phyloP scores from a whole-genome alignment of 2,888 invertebrate species.

The Mythimna vitellina region DNA sequence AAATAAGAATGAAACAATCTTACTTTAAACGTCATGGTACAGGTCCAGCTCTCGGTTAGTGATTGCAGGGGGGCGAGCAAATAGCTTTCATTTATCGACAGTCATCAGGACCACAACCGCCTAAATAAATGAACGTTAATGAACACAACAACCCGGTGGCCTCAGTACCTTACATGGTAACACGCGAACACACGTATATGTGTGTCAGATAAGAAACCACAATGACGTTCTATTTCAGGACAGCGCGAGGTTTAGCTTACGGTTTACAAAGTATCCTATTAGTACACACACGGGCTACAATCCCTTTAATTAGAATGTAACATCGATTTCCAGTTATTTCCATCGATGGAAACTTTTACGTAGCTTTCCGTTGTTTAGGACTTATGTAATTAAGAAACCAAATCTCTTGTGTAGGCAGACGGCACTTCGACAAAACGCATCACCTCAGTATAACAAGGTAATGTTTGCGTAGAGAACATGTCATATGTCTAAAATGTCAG shows the following conservation, averaged over 20 bases:
- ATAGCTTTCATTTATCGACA: background rate
- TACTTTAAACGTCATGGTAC: no score
- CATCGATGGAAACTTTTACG: background rate
- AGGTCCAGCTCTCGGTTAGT: background rate
- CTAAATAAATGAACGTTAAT: background rate
- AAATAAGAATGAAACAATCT: no score
- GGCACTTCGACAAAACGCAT: background rate
- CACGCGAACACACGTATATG: background rate
- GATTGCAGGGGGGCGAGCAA: background rate
- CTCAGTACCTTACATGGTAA: slow-evolving; percentile 10
- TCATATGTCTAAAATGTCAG: slow-evolving; percentile 1
- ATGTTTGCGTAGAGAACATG: background rate
- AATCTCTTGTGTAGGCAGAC: background rate
- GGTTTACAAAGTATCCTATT: slow-evolving; percentile 24
- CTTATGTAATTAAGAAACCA: background rate
- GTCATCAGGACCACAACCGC: background rate
- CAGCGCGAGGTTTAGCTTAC: slow-evolving; percentile 14
- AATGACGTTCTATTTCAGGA: slow-evolving; percentile 38
- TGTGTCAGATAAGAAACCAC: slow-evolving; percentile 50
- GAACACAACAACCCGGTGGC: slow-evolving; percentile 23
- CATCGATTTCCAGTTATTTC: slow-evolving; percentile 21
- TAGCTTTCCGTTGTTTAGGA: slow-evolving; percentile 2
- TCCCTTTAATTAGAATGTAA: slow-evolving; percentile 6
- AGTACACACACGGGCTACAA: slow-evolving; percentile 16
- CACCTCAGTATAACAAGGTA: background rate